phyloP scores from a whole-genome alignment of 2,113 vertebrate genomes.

The Serilophus lunatus region DNA sequence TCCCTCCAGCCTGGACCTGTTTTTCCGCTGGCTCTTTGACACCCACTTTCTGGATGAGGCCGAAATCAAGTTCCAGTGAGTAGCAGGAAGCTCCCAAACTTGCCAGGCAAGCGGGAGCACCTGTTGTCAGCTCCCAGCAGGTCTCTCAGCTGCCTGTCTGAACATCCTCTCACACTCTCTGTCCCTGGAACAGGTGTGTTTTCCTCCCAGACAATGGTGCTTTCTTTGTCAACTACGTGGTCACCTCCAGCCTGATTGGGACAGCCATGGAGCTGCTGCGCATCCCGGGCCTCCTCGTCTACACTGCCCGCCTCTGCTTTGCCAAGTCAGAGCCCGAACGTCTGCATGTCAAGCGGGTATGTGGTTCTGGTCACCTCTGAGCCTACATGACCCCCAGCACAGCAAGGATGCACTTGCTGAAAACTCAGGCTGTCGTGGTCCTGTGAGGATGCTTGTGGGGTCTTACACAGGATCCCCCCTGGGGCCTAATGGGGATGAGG shows the following conservation, averaged over 20 bases:
- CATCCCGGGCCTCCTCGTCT: constrained; percentile 85
- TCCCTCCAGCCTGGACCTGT: constrained; percentile 83
- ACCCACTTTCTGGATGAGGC: constrained; percentile 86
- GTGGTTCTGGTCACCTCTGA: not conserved
- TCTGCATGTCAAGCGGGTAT: constrained; percentile 89
- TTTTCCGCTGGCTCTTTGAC: constrained; percentile 96
- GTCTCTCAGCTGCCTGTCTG: fast-evolving
- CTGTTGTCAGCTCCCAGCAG: fast-evolving
- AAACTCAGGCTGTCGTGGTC: not conserved
- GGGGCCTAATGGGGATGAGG: not conserved
- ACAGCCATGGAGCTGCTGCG: constrained; percentile 91
- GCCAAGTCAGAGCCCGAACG: constrained; percentile 91
- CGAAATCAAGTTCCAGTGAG: constrained; percentile 92
- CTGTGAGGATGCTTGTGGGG: not conserved
- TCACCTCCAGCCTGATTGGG: constrained; percentile 89
- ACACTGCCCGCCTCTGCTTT: constrained; percentile 86
- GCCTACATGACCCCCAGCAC: fast-evolving
- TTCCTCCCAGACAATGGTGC: constrained; percentile 96
- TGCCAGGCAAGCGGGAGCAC: not conserved
- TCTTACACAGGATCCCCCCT: not conserved
- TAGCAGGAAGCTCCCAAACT: not conserved
- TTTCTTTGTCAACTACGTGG: constrained; percentile 95
- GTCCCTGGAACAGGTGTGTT: constrained; percentile 80
- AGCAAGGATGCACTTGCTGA: fast-evolving
- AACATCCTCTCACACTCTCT: not conserved